Conservation (phyloP, 2,113 vertebrate genomes). For the Oophaga pumilio region DNA sequence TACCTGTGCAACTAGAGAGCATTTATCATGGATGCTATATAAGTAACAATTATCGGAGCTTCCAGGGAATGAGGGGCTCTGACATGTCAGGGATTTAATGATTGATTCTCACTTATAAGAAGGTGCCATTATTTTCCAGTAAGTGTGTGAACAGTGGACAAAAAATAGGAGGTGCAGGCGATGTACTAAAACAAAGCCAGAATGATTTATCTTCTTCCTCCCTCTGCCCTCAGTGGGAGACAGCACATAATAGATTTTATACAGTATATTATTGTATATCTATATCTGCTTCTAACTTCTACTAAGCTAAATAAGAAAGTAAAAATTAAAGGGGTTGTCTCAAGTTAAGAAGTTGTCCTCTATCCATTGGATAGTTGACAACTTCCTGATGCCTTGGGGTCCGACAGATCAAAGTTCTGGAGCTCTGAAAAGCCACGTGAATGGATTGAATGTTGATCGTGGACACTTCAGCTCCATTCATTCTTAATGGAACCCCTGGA, state of each 20-base stretch:
- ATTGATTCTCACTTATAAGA: conserved; percentile 78
- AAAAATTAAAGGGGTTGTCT: neutral
- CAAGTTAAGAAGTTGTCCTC: no score
- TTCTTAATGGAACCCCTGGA: no score
- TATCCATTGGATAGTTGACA: no score
- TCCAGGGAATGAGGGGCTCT: conserved; percentile 70
- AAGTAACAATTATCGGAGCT: conserved; percentile 78
- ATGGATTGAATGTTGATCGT: no score
- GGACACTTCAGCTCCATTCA: no score
- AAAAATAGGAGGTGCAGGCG: conserved; percentile 3
- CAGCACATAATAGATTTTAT: neutral
- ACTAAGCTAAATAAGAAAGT: neutral
- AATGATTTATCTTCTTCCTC: conserved; percentile 1
- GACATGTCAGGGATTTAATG: conserved; percentile 73
- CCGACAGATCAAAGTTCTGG: no score
- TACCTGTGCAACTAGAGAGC: conserved; percentile 68
- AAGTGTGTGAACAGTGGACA: conserved; percentile 15
- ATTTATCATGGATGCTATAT: conserved; percentile 72
- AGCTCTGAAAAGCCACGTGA: no score
- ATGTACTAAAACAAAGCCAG: neutral
- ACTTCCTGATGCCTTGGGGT: no score
- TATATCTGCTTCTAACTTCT: neutral
- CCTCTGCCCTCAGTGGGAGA: neutral
- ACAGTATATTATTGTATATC: neutral
- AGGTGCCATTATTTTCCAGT: conserved; percentile 61